A percentile compares a stretch with the other conserved stretches of the same genome.
Conservation (phyloP, 2,888 invertebrate genomes). For the Acholoe squamosa region DNA sequence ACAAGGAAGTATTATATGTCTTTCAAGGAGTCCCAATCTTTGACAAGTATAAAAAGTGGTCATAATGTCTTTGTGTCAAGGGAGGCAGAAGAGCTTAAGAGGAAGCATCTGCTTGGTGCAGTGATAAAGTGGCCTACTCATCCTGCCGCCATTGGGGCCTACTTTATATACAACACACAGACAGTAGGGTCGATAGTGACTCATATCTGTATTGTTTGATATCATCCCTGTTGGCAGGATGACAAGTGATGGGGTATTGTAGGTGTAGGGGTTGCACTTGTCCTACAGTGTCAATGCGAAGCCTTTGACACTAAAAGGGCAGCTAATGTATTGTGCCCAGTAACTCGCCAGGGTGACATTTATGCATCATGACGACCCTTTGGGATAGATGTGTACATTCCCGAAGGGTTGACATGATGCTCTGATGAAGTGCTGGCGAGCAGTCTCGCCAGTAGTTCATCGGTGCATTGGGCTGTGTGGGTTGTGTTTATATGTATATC, state of each 20-base stretch:
- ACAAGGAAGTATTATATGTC: neutral
- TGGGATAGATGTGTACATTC: too few species aligned
- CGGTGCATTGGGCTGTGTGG: too few species aligned
- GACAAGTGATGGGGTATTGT: conserved; percentile 23
- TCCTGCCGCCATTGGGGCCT: neutral
- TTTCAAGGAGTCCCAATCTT: neutral
- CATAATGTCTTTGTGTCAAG: neutral
- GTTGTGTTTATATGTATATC: too few species aligned
- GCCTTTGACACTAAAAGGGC: too few species aligned
- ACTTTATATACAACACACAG: neutral
- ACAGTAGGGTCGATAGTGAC: neutral
- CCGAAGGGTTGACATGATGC: too few species aligned
- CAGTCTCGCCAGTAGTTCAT: too few species aligned
- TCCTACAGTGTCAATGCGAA: too few species aligned
- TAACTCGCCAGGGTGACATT: too few species aligned
- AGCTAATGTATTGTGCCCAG: too few species aligned
- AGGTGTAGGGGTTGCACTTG: neutral
- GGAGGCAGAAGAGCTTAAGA: conserved; percentile 2
- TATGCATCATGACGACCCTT: too few species aligned
- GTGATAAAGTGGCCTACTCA: neutral
- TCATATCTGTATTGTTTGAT: conserved; percentile 16
- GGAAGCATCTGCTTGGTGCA: neutral
- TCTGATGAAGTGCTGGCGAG: too few species aligned
- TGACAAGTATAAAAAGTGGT: neutral
- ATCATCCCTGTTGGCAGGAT: neutral